These are phyloP conservation scores for Cetonia aurata DNA, from an alignment of 2,888 invertebrate genomes.

Conservation along the genomic window DNA sequence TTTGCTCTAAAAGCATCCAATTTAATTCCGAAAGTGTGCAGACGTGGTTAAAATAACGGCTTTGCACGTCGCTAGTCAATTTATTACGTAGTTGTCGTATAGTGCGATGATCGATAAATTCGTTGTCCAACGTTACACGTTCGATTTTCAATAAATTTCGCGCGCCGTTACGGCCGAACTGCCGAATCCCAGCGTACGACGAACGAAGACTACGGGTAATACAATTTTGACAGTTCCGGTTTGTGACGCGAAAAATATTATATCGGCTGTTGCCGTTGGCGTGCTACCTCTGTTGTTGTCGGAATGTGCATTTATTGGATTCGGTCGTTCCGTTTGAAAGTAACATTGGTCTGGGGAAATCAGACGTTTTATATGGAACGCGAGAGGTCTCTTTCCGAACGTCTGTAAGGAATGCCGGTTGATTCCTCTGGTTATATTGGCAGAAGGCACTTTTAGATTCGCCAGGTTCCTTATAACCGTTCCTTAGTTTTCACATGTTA, in stretches of 20 bases:
- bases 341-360: constrained; percentile 36
- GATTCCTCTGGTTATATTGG: no score
- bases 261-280: not conserved
- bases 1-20: no score
- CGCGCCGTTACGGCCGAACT: not conserved
- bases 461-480: no score
- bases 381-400: not conserved
- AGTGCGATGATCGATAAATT: not conserved
- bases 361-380: constrained; percentile 19
- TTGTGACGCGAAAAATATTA: constrained; percentile 11
- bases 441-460: no score
- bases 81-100: no score
- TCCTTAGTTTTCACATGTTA: no score
- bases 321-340: constrained; percentile 6
- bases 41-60: no score
- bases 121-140: not conserved
- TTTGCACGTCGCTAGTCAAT: no score
- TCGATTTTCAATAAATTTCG: not conserved
- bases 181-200: no score
- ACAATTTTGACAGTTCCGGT: not conserved
- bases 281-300: not conserved
- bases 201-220: not conserved
- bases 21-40: no score
- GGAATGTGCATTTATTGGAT: constrained; percentile 21
- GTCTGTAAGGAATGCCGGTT: no score